These are phyloP conservation scores for Apus apus DNA, from an alignment of 2,113 vertebrate species.

Conservation along the genomic window DNA sequence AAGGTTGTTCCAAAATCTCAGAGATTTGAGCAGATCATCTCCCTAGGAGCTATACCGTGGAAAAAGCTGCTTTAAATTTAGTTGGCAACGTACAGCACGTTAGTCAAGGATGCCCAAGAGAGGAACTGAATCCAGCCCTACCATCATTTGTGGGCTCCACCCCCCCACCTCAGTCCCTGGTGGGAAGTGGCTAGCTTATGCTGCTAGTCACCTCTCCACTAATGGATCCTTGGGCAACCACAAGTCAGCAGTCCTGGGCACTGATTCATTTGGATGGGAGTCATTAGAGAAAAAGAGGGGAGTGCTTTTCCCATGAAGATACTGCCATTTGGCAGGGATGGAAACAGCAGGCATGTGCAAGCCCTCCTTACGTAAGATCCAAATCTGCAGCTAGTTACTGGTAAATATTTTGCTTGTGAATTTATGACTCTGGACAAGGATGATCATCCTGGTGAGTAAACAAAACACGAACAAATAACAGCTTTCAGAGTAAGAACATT, in stretches of 20 bases:
- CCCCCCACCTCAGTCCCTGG: background rate
- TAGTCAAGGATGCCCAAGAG: background rate
- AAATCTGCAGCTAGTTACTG: conserved; percentile 29
- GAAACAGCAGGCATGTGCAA: background rate
- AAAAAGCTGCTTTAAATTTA: background rate
- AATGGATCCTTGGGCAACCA: background rate
- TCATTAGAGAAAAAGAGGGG: background rate
- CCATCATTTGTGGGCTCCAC: background rate
- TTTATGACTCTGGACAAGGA: background rate
- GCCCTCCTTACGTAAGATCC: background rate
- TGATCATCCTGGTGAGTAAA: background rate
- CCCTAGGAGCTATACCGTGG: background rate
- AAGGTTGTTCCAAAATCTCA: background rate
- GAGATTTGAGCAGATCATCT: background rate
- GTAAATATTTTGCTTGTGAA: conserved; percentile 47
- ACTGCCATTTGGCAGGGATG: conserved; percentile 26
- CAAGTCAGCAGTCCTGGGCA: background rate
- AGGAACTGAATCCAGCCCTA: background rate
- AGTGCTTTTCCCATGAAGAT: conserved; percentile 39
- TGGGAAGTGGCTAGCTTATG: background rate
- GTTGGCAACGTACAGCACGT: accelerated
- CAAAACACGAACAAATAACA: background rate
- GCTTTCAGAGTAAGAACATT: background rate
- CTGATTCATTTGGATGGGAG: background rate
- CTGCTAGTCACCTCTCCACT: background rate